A percentile compares a stretch with the other conserved stretches of the same genome.
phyloP scores from a whole-genome alignment of 35 echinoderm and acorn worm species.

The Nesometra sesokonis region DNA sequence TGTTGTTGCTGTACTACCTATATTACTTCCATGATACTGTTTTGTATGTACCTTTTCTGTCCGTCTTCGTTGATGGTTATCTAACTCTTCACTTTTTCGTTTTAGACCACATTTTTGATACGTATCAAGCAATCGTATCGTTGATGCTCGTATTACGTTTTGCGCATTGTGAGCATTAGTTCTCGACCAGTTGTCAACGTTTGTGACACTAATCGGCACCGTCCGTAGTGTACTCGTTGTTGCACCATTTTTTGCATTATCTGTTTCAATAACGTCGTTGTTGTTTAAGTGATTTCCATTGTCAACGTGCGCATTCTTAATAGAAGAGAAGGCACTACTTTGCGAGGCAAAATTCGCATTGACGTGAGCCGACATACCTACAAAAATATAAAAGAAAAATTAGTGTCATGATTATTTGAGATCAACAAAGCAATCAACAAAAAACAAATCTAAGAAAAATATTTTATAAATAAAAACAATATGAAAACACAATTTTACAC shows the following conservation, averaged over 20 bases:
- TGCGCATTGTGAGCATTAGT: conserved; percentile 25
- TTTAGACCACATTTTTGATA: conserved; percentile 98
- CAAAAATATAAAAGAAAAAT: neutral
- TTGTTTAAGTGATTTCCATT: conserved; percentile 38
- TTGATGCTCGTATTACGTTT: conserved; percentile 73
- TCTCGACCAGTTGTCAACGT: conserved; percentile 1
- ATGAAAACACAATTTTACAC: no score
- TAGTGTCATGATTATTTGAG: no score
- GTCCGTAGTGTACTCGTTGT: conserved; percentile 31
- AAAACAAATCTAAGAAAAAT: no score
- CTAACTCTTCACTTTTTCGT: conserved; percentile 91
- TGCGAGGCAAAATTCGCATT: conserved; percentile 68
- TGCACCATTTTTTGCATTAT: conserved; percentile 27
- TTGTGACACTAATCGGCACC: conserved; percentile 34
- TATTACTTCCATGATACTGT: neutral
- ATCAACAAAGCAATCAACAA: no score
- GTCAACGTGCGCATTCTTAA: conserved; percentile 52
- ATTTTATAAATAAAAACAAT: no score
- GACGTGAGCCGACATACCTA: conserved; percentile 55
- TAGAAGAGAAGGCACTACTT: conserved; percentile 63
- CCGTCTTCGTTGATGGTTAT: conserved; percentile 43
- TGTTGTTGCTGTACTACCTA: conserved; percentile 34
- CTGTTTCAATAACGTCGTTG: conserved; percentile 44
- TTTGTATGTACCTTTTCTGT: conserved; percentile 5
- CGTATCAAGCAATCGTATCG: conserved; percentile 77